Evolutionary conservation across 2,797 vertebrate species (phyloP).

Genomic region (Liasis olivaceus): DNA sequence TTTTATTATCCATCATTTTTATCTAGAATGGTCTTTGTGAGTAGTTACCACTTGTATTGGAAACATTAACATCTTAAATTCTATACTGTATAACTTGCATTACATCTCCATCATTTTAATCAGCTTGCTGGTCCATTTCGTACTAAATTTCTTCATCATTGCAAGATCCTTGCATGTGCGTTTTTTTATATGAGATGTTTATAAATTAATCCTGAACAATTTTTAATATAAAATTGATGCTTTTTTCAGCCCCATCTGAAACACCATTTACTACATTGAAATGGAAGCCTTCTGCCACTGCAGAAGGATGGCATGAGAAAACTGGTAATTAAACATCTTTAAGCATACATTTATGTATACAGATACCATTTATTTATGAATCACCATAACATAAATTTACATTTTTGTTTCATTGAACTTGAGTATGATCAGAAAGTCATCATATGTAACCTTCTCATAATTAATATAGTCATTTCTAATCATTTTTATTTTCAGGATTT

Average conservation of each 20-base stretch:
- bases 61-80: slow-evolving; percentile 27
- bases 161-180: slow-evolving; percentile 48
- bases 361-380: background rate
- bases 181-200: slow-evolving; percentile 50
- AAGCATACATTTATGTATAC: slow-evolving; percentile 24
- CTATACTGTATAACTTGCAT: slow-evolving; percentile 12
- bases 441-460: background rate
- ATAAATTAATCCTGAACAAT: slow-evolving; percentile 43
- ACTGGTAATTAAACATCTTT: slow-evolving; percentile 70
- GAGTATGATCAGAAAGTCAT: background rate
- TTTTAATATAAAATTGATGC: slow-evolving; percentile 62
- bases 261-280: slow-evolving; percentile 64
- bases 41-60: background rate
- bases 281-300: slow-evolving; percentile 65
- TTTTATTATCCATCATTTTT: slow-evolving; percentile 1
- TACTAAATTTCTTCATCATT: slow-evolving; percentile 39
- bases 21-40: slow-evolving; percentile 6
- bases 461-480: background rate
- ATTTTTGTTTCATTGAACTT: background rate
- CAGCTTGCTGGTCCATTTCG: slow-evolving; percentile 45
- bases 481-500: background rate
- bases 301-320: slow-evolving; percentile 66
- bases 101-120: slow-evolving; percentile 44
- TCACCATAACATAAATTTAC: background rate
- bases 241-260: slow-evolving; percentile 76